Percentiles rank a stretch among this genome's conserved stretches.
Conservation (phyloP, 23 tunicate genomes). For the Trididemnum clinides region DNA sequence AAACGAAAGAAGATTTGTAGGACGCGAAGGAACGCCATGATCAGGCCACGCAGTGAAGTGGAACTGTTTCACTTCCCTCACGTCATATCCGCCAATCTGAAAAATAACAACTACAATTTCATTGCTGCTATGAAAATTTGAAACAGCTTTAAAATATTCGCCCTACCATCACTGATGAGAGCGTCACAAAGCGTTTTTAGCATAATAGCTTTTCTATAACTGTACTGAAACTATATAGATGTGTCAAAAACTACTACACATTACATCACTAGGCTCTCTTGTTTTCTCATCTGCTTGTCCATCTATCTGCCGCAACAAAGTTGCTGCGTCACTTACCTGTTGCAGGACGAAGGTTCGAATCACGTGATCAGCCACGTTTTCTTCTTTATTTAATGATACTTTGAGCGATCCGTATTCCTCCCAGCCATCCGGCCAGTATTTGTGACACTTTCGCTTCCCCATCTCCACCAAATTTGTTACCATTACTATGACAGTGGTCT, state of each 20-base stretch:
- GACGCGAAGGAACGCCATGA: conserved; percentile 95
- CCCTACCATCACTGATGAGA: too few relatives aligned
- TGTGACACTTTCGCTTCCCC: conserved; percentile 85
- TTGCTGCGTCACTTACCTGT: conserved; percentile 71
- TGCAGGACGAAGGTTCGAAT: conserved; percentile 75
- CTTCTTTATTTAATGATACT: conserved; percentile 61
- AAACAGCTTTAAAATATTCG: too few relatives aligned
- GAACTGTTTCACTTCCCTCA: conserved; percentile 82
- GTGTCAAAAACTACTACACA: too few relatives aligned
- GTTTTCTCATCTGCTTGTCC: too few relatives aligned
- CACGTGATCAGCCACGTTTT: conserved; percentile 54
- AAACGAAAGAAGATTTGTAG: conserved; percentile 82
- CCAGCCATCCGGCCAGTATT: conserved; percentile 96
- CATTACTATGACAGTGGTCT: conserved; percentile 78
- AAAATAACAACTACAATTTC: neutral
- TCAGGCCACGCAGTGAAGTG: conserved; percentile 97
- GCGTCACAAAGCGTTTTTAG: too few relatives aligned
- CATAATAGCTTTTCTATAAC: neutral
- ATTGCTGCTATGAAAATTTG: neutral
- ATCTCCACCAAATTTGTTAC: conserved; percentile 89
- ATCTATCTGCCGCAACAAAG: too few relatives aligned
- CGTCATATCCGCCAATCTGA: conserved; percentile 78
- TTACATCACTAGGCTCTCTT: too few relatives aligned
- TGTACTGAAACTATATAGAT: neutral
- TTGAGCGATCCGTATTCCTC: conserved; percentile 62